Evolutionary conservation across 2,888 invertebrate genomes (phyloP).

Genomic region (Aethes cnicana): DNA sequence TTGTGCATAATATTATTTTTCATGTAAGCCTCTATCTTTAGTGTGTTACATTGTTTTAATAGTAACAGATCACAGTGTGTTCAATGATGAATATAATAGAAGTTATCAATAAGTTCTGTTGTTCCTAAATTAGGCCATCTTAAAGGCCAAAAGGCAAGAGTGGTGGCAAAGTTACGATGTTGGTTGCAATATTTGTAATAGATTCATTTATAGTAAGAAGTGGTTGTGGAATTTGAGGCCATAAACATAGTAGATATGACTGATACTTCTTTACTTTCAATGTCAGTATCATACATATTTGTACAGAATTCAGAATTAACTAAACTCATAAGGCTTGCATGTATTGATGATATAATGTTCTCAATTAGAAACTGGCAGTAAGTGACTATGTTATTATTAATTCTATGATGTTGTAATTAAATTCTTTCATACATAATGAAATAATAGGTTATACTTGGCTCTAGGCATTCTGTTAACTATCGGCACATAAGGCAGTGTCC

Average conservation of each 20-base stretch:
- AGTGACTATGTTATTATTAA: slow-evolving; percentile 40
- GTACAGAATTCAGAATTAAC: slow-evolving; percentile 51
- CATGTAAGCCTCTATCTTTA: slow-evolving; percentile 1
- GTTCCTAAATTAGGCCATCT: background rate
- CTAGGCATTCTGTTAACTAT: slow-evolving; percentile 70
- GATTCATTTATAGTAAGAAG: slow-evolving; percentile 54
- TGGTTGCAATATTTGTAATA: slow-evolving; percentile 47
- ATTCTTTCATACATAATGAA: slow-evolving; percentile 52
- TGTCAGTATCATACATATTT: slow-evolving; percentile 34
- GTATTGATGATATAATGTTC: slow-evolving; percentile 39
- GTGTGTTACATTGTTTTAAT: no score
- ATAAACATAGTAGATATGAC: slow-evolving; percentile 58
- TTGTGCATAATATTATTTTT: slow-evolving; percentile 20
- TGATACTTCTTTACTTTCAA: slow-evolving; percentile 49
- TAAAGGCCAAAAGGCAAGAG: background rate
- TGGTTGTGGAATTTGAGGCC: slow-evolving; percentile 67
- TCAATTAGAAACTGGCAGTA: slow-evolving; percentile 37
- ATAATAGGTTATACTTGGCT: slow-evolving; percentile 54
- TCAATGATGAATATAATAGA: no score
- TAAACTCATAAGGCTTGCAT: slow-evolving; percentile 41
- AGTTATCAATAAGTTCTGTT: no score
- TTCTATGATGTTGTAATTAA: slow-evolving; percentile 53
- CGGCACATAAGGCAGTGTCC: slow-evolving; percentile 51
- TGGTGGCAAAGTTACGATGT: slow-evolving; percentile 27
- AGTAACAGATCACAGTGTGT: no score